phyloP scores from a whole-genome alignment of 2,797 vertebrate genomes.

The Cyclopterus lumpus region DNA sequence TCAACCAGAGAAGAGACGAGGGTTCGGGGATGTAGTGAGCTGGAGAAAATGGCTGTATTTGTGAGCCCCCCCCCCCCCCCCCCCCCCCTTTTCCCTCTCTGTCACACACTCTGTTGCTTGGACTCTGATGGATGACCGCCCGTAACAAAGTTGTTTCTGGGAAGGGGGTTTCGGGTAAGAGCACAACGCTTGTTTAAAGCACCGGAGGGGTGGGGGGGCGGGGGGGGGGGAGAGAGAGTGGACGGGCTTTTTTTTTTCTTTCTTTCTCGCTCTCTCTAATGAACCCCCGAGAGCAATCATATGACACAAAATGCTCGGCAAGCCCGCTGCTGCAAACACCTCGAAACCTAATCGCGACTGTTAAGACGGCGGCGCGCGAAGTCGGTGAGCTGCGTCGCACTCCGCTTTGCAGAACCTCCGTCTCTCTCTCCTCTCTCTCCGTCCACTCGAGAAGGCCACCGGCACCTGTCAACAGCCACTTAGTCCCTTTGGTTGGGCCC shows the following conservation, averaged over 20 bases:
- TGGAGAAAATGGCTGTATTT: slow-evolving; percentile 57
- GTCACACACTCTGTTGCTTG: slow-evolving; percentile 22
- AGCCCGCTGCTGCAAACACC: slow-evolving; percentile 45
- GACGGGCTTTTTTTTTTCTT: too few relatives aligned
- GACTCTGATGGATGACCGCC: slow-evolving; percentile 70
- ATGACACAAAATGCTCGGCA: slow-evolving; percentile 53
- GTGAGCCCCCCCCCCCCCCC: not conserved
- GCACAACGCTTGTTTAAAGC: slow-evolving; percentile 52
- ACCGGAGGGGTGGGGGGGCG: too few relatives aligned
- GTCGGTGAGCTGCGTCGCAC: slow-evolving; percentile 39
- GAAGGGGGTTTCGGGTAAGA: slow-evolving; percentile 48
- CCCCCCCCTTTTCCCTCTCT: slow-evolving; percentile 6
- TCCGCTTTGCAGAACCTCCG: slow-evolving; percentile 31
- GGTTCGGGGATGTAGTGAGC: slow-evolving; percentile 54
- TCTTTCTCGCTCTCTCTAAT: slow-evolving; percentile 49
- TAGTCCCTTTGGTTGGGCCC: slow-evolving; percentile 62
- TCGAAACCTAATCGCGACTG: slow-evolving; percentile 50
- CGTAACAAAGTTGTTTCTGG: slow-evolving; percentile 68
- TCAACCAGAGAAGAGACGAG: slow-evolving; percentile 53
- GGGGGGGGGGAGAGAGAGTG: too few relatives aligned
- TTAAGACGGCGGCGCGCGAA: slow-evolving; percentile 43
- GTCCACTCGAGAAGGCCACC: slow-evolving; percentile 34
- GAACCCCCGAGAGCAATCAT: slow-evolving; percentile 58
- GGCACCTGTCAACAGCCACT: slow-evolving; percentile 62
- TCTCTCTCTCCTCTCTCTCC: slow-evolving; percentile 53